Evolutionary conservation across 2,888 invertebrate species (phyloP).

Genomic region (Caenorhabditis afra): DNA sequence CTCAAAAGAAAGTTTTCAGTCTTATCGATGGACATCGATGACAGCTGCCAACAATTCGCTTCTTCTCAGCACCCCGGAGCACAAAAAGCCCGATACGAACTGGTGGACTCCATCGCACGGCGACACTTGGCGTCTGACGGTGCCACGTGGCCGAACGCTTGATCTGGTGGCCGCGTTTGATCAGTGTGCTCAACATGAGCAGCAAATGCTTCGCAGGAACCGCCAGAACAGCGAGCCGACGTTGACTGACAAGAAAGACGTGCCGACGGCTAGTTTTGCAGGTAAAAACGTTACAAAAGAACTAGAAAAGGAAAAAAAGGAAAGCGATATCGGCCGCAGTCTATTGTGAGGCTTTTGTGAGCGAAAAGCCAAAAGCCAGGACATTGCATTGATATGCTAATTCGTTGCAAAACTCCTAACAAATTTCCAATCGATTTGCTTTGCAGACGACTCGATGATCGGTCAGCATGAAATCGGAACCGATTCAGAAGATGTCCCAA

Average conservation of each 20-base stretch:
- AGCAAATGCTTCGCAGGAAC: constrained; percentile 14
- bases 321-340: no score
- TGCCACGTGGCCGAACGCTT: constrained; percentile 36
- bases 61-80: constrained; percentile 26
- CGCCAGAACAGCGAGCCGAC: constrained; percentile 52
- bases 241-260: constrained; percentile 49
- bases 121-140: constrained; percentile 45
- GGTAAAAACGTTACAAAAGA: no score
- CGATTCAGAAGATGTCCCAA: constrained; percentile 24
- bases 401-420: no score
- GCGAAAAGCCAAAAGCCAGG: no score
- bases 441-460: constrained; percentile 53
- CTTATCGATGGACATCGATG: constrained; percentile 47
- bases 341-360: no score
- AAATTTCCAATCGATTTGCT: no score
- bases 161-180: constrained; percentile 46
- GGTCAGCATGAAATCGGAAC: constrained; percentile 50
- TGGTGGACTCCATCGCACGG: constrained; percentile 55
- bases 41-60: constrained; percentile 42
- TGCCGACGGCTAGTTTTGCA: constrained; percentile 34
- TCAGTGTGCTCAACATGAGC: constrained; percentile 45
- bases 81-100: constrained; percentile 46
- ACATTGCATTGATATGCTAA: no score
- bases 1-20: constrained; percentile 17
- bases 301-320: no score